Base-by-base conservation (phyloP, 2,113 vertebrate species). In the Lophura nycthemera region DNA sequence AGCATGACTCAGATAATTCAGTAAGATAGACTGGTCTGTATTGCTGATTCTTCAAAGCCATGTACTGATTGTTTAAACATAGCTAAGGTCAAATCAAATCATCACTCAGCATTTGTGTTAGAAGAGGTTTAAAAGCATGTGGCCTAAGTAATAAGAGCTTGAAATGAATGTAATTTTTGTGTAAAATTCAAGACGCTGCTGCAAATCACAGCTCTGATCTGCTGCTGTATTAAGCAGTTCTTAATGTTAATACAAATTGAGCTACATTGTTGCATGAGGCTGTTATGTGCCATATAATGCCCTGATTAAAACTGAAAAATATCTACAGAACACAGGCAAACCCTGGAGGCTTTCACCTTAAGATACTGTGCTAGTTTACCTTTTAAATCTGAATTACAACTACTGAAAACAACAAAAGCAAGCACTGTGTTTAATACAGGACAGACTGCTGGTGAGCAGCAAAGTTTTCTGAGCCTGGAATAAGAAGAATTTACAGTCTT, bases 401-500 rank as follows among this genome's bases (percentile, higher is more conserved):
- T 72, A 76, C 8, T 0, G 1, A 61, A 88, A 94, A 13, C 19
- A 78, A 34, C 18, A 64, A 66, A 93, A 95, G 21, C 13, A 61
- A 73, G 27, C 16, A 48, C 17, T 5, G 17, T 50, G 73, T 78
- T 52, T 85, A 30, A 11, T 42, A 16, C 85, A 92, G 73, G 38
- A 54, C 27, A 50, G 52, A 30, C 52, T 30, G 52, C 27, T 27
- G 8, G 27, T 48, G 52, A 89, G 57, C 45, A 14, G 40, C 6
- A n/a, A 8, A 10, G 36, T 66, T 75, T 75, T 80, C 59, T 43
- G n/a, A 42, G 19, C 11, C 20, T 60, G 52, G 1, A 7, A 85
- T 4, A 76, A 64, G 3, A n/a, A 91, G 88, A 96, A 91, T 95
- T 84, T 73, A 24, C 70, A 56, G 22, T 77, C 72, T 56, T 89